Base-by-base conservation (phyloP, 1,140 invertebrate genomes). In the Drosophila parabipectinata region DNA sequence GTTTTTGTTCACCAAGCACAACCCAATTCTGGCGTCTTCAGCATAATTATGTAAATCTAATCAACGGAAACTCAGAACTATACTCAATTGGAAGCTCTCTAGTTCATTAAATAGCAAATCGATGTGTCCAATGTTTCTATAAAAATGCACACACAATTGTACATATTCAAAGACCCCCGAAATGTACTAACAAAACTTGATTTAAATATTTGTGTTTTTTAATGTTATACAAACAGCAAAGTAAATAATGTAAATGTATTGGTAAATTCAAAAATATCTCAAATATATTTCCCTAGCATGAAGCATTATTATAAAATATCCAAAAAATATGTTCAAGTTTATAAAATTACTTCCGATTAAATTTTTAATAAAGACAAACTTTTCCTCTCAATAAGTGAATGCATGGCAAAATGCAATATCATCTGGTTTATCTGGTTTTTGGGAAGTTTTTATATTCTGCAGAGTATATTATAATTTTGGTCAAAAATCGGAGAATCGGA, bases 61-160 rank as follows among this genome's bases (percentile, higher is more conserved):
- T 77, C 50, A 50, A 69, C 39, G 63, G 30, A 28, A 68, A 32
- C 63, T 60, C 41, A 77, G 37, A 61, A 77, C 55, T 53, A 59
- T 85, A 78, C 56, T 68, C 59, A 63, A 72, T 81, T 81, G 83
- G 79, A 88, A 88, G 83, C 76, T 77, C 83, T 88, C 83, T 88
- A 88, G 83, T 88, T 84, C 67, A 64, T 72, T 77, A 79, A 84
- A 71, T 56, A 80, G 24, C 50, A 32, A 79, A 48, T 56, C 37
- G 39, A 83, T 79, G 53, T 83, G 58, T 77, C 50, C 30, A 77
- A 77, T 81, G 63, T 60, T 63, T 72, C 30, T 47, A 69, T 39
- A 68, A 56, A 69, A 66, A 54, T 44, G n/a, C 6, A 53, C 24
- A 61, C 14, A 39, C 61, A 51, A 26, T 62, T 61, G 71, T 61